phyloP scores from a whole-genome alignment of 2,113 vertebrate species.

The Colistium nudipinnis region DNA sequence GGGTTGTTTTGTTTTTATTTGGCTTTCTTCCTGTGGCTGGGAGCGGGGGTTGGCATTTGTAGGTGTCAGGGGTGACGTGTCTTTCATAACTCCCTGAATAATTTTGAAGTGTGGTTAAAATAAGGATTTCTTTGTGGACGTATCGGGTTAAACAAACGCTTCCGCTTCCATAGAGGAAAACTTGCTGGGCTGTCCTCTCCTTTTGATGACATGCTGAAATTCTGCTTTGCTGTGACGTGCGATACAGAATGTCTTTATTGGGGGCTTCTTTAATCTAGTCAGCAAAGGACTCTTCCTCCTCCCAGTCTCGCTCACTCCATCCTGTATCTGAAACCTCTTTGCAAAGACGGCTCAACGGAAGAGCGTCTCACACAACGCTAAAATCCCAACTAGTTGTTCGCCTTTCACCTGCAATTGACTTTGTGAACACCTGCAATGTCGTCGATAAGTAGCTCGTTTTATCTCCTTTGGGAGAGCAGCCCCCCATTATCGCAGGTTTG shows the following conservation, averaged over 20 bases:
- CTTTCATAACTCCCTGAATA: conserved; percentile 39
- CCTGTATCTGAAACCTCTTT: conserved; percentile 49
- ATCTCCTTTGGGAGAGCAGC: conserved; percentile 68
- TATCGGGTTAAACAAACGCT: conserved; percentile 58
- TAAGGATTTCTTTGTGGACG: conserved; percentile 41
- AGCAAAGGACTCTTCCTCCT: conserved; percentile 51
- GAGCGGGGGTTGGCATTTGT: conserved; percentile 44
- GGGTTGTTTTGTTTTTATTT: conserved; percentile 61
- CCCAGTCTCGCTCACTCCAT: conserved; percentile 21
- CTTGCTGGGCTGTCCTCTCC: conserved; percentile 53
- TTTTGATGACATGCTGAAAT: conserved; percentile 52
- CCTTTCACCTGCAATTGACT: conserved; percentile 71
- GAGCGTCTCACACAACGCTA: conserved; percentile 49
- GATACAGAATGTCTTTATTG: conserved; percentile 45
- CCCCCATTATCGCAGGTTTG: conserved; percentile 67
- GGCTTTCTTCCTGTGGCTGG: conserved; percentile 39
- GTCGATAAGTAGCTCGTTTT: conserved; percentile 76
- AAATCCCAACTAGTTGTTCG: conserved; percentile 70
- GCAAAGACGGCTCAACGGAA: conserved; percentile 45
- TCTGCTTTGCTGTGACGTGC: conserved; percentile 45
- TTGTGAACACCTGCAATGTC: conserved; percentile 74
- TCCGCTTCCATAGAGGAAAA: conserved; percentile 24
- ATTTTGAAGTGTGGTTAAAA: conserved; percentile 45
- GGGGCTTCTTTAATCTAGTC: conserved; percentile 68
- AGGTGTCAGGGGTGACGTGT: conserved; percentile 63